phyloP scores from a whole-genome alignment of 2,797 vertebrate species.

The Otus scops region DNA sequence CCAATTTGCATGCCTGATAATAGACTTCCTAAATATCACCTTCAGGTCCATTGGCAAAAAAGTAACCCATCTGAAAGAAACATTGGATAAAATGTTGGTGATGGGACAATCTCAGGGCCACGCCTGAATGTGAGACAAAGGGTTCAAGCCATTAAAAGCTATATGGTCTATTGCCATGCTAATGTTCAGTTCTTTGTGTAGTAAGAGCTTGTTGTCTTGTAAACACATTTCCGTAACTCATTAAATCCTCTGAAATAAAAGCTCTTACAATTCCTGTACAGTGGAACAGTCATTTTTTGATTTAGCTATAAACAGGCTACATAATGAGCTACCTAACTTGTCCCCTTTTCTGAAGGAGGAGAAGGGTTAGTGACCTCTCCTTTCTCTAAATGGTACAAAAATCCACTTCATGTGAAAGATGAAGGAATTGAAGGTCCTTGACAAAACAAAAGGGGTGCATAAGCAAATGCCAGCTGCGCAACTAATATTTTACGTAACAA shows the following conservation, averaged over 20 bases:
- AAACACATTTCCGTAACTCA: conserved; percentile 59
- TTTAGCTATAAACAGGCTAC: conserved; percentile 47
- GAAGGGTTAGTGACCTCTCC: background rate
- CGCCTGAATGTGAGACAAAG: conserved; percentile 4
- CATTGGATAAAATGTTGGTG: conserved; percentile 21
- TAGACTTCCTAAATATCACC: conserved; percentile 49
- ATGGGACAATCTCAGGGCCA: background rate
- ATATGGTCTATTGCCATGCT: conserved; percentile 43
- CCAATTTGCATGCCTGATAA: conserved; percentile 52
- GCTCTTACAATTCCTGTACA: conserved; percentile 43
- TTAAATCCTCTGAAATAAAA: conserved; percentile 61
- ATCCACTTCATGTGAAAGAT: conserved; percentile 14
- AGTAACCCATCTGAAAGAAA: conserved; percentile 26
- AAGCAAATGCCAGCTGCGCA: conserved; percentile 16
- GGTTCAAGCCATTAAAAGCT: conserved; percentile 34
- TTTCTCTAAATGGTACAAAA: conserved; percentile 4
- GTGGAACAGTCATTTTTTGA: conserved; percentile 48
- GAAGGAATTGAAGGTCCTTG: background rate
- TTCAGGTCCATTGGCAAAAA: conserved; percentile 44
- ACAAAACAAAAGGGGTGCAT: conserved; percentile 20
- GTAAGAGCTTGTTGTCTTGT: conserved; percentile 4
- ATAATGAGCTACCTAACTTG: conserved; percentile 46
- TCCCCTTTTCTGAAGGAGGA: conserved; percentile 15
- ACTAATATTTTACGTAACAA: conserved; percentile 39
- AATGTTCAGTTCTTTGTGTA: conserved; percentile 33